These are phyloP conservation scores for Champsocephalus gunnari DNA, from an alignment of 2,797 vertebrate species.

Conservation along the genomic window DNA sequence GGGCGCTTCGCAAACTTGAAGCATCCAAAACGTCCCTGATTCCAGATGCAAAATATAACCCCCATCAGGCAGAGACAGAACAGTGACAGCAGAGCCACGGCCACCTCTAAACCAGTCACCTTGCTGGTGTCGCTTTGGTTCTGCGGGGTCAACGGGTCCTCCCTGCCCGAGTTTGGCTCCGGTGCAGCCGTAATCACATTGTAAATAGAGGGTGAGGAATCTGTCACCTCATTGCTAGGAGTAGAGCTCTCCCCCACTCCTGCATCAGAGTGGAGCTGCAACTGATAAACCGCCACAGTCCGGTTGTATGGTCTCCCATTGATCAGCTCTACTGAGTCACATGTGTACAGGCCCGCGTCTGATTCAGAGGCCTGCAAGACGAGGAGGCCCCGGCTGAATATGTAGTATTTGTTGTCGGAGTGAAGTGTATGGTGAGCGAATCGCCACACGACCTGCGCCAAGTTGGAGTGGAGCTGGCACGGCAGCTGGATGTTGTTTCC, in stretches of 20 bases:
- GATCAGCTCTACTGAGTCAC: constrained; percentile 76
- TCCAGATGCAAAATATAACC: constrained; percentile 74
- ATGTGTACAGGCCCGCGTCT: constrained; percentile 76
- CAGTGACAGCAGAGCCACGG: constrained; percentile 71
- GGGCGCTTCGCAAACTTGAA: constrained; percentile 22
- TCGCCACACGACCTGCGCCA: constrained; percentile 80
- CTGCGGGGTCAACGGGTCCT: constrained; percentile 20
- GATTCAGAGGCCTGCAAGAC: constrained; percentile 67
- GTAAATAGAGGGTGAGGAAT: constrained; percentile 35
- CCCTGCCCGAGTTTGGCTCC: fast-evolving
- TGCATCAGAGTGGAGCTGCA: constrained; percentile 44
- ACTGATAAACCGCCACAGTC: constrained; percentile 69
- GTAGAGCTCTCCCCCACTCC: constrained; percentile 14
- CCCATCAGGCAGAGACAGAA: constrained; percentile 70
- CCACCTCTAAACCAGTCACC: constrained; percentile 69
- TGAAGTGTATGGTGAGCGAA: constrained; percentile 70
- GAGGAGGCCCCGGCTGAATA: constrained; percentile 75
- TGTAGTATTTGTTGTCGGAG: constrained; percentile 75
- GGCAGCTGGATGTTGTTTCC: constrained; percentile 78
- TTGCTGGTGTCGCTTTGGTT: constrained; percentile 25
- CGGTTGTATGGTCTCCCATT: constrained; percentile 60
- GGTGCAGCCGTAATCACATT: constrained; percentile 2
- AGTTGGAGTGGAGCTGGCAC: constrained; percentile 80
- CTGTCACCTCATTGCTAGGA: constrained; percentile 27
- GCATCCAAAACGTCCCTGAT: constrained; percentile 49